Conservation (phyloP, 92 coral and sea anemone genomes). For the Bergia puertoricense region DNA sequence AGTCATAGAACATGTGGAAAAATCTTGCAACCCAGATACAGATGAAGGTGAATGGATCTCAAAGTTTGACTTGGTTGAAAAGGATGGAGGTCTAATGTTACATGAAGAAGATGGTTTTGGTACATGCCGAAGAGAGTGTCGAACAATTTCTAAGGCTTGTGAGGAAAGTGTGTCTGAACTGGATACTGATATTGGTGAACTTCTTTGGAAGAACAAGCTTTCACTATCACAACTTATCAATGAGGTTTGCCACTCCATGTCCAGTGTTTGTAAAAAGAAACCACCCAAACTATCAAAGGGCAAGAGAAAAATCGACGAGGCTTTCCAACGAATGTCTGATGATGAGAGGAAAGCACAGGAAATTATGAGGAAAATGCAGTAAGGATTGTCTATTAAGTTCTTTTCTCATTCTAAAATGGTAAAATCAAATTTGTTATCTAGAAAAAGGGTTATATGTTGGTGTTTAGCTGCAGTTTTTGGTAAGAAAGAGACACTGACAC, state of each 20-base stretch:
- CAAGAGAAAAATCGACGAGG: slow-evolving; percentile 71
- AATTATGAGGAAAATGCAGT: slow-evolving; percentile 89
- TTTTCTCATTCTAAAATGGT: neutral
- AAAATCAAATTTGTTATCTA: neutral
- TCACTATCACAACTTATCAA: slow-evolving; percentile 88
- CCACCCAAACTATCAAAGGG: slow-evolving; percentile 60
- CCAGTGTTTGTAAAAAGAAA: slow-evolving; percentile 77
- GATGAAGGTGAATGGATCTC: slow-evolving; percentile 98
- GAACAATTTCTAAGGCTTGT: slow-evolving; percentile 96
- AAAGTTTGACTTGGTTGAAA: slow-evolving; percentile 78
- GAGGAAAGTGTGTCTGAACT: slow-evolving; percentile 90
- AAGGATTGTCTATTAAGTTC: slow-evolving; percentile 1
- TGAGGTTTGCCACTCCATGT: slow-evolving; percentile 87
- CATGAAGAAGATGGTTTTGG: slow-evolving; percentile 76
- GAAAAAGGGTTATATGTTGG: too few species aligned
- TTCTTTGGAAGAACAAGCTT: slow-evolving; percentile 90
- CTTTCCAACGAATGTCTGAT: slow-evolving; percentile 77
- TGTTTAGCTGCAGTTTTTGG: too few species aligned
- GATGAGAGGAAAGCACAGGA: slow-evolving; percentile 97
- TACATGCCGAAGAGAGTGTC: slow-evolving; percentile 84
- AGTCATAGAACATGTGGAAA: slow-evolving; percentile 87
- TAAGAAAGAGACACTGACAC: too few species aligned
- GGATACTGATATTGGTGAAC: slow-evolving; percentile 95
- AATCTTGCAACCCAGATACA: slow-evolving; percentile 89
- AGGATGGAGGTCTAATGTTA: slow-evolving; percentile 63